phyloP scores from a whole-genome alignment of 2,797 vertebrate species.

The Lates japonicus region DNA sequence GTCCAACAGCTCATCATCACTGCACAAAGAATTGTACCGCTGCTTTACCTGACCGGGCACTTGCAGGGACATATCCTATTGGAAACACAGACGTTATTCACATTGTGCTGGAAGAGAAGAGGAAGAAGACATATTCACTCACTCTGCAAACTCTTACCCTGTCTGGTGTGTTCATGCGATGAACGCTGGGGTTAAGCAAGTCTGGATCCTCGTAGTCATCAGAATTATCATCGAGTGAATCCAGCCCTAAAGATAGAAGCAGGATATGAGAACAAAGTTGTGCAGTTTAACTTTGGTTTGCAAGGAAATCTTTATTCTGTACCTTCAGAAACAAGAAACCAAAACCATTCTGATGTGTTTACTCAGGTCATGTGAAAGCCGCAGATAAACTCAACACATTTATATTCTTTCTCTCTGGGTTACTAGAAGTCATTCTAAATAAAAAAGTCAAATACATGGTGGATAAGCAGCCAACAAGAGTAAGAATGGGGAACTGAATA shows the following conservation, averaged over 20 bases:
- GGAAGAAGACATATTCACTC: not conserved
- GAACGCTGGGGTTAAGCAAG: conserved; percentile 32
- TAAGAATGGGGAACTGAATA: not conserved
- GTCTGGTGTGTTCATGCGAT: conserved; percentile 64
- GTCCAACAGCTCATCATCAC: conserved; percentile 85
- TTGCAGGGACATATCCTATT: conserved; percentile 76
- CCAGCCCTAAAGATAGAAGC: conserved; percentile 31
- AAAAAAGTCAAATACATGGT: conserved; percentile 1
- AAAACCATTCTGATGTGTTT: conserved; percentile 1
- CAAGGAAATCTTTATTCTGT: not conserved
- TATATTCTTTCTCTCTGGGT: not conserved
- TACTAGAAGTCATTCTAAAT: not conserved
- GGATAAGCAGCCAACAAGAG: not conserved
- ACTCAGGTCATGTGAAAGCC: not conserved
- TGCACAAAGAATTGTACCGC: conserved; percentile 77
- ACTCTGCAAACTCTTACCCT: conserved; percentile 62
- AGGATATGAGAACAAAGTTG: not conserved
- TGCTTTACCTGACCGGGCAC: conserved; percentile 53
- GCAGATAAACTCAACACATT: not conserved
- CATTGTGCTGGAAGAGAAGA: not conserved
- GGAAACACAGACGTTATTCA: conserved; percentile 63
- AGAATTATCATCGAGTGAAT: conserved; percentile 59
- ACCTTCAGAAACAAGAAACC: not conserved
- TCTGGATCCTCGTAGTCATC: conserved; percentile 81
- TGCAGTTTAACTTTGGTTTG: not conserved